These are phyloP conservation scores for Archips crataeganus DNA, from an alignment of 2,888 invertebrate species.

Conservation along the genomic window DNA sequence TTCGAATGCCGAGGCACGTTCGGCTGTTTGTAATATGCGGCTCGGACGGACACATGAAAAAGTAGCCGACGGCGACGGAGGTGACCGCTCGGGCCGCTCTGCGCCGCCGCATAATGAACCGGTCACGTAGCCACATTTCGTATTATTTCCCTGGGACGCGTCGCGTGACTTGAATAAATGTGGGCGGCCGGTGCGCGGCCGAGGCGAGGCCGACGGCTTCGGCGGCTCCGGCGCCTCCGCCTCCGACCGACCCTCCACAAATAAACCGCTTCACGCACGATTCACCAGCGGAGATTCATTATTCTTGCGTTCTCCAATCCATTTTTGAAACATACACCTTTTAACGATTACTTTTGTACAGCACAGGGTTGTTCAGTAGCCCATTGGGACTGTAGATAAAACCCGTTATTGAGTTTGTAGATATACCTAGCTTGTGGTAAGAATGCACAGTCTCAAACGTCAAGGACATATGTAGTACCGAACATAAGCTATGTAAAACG, in stretches of 20 bases:
- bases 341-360: conserved; percentile 22
- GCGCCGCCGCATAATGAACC: conserved; percentile 82
- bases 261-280: conserved; percentile 86
- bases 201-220: conserved; percentile 57
- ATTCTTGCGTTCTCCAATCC: conserved; percentile 74
- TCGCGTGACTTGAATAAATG: conserved; percentile 84
- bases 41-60: conserved; percentile 54
- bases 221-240: conserved; percentile 49
- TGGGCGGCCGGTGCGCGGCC: conserved; percentile 61
- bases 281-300: conserved; percentile 82
- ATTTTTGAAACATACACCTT: conserved; percentile 28
- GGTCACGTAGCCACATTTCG: conserved; percentile 86
- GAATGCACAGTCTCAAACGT: not conserved
- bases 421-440: not conserved
- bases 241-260: conserved; percentile 83
- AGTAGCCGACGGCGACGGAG: conserved; percentile 52
- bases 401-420: not conserved
- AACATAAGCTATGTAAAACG: not conserved
- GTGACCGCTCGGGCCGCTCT: conserved; percentile 69
- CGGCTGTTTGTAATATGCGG: conserved; percentile 67
- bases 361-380: not conserved
- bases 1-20: conserved; percentile 61
- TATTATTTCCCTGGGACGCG: conserved; percentile 85
- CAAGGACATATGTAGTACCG: not conserved
- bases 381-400: not conserved